A percentile compares a stretch with the other conserved stretches of the same genome.
Evolutionary conservation across 37 sponge, comb jelly and placozoan species (phyloP).

Genomic region (Haliclona indistincta): DNA sequence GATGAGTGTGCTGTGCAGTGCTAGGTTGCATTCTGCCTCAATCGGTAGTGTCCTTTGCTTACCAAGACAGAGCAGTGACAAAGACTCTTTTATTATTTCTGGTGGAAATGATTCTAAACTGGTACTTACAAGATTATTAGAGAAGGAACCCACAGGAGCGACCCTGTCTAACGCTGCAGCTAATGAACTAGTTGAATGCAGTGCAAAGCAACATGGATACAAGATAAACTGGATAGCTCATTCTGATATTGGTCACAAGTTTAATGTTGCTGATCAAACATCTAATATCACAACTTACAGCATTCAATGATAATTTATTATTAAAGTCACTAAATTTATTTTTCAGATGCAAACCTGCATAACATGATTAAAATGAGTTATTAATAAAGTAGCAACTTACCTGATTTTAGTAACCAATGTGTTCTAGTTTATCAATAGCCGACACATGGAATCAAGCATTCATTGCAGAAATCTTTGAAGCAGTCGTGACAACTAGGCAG

Average conservation of each 20-base stretch:
- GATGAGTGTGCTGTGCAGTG: neutral
- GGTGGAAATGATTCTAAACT: constrained; percentile 72
- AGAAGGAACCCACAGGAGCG: neutral
- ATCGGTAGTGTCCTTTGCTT: constrained; percentile 1
- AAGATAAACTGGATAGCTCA: constrained; percentile 54
- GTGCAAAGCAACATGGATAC: neutral
- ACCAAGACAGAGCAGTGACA: neutral
- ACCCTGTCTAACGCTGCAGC: neutral
- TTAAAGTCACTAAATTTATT: too few relatives aligned
- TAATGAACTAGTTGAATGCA: too few relatives aligned
- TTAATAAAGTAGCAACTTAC: too few relatives aligned
- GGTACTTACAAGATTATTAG: constrained; percentile 3
- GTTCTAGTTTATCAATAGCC: too few relatives aligned
- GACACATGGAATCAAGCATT: too few relatives aligned
- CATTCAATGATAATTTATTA: neutral
- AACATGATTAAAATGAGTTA: too few relatives aligned
- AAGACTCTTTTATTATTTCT: constrained; percentile 31
- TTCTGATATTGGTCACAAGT: neutral
- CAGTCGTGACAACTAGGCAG: too few relatives aligned
- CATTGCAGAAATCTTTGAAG: too few relatives aligned
- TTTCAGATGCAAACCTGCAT: too few relatives aligned
- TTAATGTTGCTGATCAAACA: constrained; percentile 37
- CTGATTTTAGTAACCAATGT: too few relatives aligned
- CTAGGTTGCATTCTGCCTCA: constrained; percentile 1
- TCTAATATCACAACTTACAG: constrained; percentile 19